Evolutionary conservation across 1,140 invertebrate species (phyloP).

Genomic region (Whitmania pigra): DNA sequence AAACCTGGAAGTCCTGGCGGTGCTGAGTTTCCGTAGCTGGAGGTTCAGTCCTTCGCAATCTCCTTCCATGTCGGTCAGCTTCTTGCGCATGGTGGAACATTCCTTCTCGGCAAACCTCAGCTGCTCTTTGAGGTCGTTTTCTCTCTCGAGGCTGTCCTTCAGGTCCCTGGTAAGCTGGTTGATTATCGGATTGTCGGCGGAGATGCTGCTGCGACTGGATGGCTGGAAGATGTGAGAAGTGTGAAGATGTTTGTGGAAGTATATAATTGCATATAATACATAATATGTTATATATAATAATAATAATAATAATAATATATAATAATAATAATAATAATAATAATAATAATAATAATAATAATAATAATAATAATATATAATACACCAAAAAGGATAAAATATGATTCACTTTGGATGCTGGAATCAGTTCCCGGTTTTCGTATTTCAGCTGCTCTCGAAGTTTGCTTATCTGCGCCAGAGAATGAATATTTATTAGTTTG

Average conservation of each 20-base stretch:
- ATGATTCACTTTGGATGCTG: too few relatives aligned
- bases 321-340: too few relatives aligned
- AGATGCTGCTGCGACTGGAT: neutral
- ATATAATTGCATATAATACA: too few relatives aligned
- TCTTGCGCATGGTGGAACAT: conserved; percentile 63
- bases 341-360: too few relatives aligned
- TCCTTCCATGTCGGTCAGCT: conserved; percentile 71
- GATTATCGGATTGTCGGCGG: conserved; percentile 13
- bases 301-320: too few relatives aligned
- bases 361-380: too few relatives aligned
- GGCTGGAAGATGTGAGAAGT: neutral
- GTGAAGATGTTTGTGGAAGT: neutral
- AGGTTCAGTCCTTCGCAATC: conserved; percentile 81
- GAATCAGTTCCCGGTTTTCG: too few relatives aligned
- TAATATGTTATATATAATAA: too few relatives aligned
- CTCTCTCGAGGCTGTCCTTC: conserved; percentile 75
- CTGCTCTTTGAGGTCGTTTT: conserved; percentile 80
- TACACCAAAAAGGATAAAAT: neutral
- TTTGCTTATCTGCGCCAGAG: too few relatives aligned
- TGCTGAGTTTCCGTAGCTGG: conserved; percentile 83
- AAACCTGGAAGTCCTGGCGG: conserved; percentile 26
- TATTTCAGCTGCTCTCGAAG: too few relatives aligned
- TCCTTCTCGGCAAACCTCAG: conserved; percentile 78
- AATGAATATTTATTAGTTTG: too few relatives aligned
- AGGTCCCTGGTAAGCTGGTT: conserved; percentile 65